These are phyloP conservation scores for Embiotoca jacksoni DNA, from an alignment of 2,113 vertebrate genomes.

Conservation along the genomic window DNA sequence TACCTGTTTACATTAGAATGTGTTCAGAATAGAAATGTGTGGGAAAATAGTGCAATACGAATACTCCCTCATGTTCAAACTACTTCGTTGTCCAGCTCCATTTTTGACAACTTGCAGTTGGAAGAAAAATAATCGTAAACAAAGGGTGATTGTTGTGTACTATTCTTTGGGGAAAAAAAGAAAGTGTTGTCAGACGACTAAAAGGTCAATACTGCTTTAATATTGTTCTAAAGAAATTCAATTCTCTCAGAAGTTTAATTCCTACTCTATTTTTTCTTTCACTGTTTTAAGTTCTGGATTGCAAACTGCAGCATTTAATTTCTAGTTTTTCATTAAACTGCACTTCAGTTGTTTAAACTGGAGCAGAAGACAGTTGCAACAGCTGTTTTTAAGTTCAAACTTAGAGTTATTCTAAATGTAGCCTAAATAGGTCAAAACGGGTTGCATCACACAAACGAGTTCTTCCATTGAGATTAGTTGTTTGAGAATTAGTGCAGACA, in stretches of 20 bases:
- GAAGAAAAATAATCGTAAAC: not conserved
- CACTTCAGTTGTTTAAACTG: conserved; percentile 7
- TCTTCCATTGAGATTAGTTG: too few relatives aligned
- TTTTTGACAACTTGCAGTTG: conserved; percentile 7
- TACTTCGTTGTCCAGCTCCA: not conserved
- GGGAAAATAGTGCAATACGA: not conserved
- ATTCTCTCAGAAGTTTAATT: too few relatives aligned
- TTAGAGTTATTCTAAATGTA: not conserved
- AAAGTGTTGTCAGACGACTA: not conserved
- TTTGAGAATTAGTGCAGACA: not conserved
- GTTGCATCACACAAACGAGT: too few relatives aligned
- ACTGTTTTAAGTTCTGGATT: not conserved
- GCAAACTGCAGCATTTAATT: conserved; percentile 8
- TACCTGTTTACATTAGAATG: not conserved
- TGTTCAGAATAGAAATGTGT: not conserved
- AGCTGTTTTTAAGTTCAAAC: not conserved
- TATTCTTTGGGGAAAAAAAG: not conserved
- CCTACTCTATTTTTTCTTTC: not conserved
- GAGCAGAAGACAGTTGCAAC: not conserved
- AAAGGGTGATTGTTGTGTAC: not conserved
- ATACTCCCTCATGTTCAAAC: not conserved
- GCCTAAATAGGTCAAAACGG: not conserved
- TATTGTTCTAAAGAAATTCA: too few relatives aligned
- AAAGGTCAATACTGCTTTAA: conserved; percentile 18
- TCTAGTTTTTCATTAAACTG: not conserved